These are phyloP conservation scores for Podotricha telesiphe DNA, from an alignment of 2,888 invertebrate species.

Conservation along the genomic window DNA sequence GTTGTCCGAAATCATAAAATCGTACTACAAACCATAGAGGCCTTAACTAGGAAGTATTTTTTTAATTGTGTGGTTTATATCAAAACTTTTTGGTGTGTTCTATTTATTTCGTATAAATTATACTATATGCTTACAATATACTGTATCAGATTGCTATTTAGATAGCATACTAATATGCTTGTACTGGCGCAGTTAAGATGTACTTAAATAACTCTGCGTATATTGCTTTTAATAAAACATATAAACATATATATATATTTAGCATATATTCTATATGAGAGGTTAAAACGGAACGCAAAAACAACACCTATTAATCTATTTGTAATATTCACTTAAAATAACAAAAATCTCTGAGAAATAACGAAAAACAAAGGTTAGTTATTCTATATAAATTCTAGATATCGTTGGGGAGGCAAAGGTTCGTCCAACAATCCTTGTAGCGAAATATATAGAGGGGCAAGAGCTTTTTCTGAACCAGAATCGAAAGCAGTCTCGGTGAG, in stretches of 20 bases:
- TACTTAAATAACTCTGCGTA: not conserved
- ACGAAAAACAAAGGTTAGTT: not conserved
- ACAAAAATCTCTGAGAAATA: too few species aligned
- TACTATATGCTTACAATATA: not conserved
- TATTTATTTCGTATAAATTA: too few species aligned
- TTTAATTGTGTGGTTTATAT: too few species aligned
- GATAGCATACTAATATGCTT: not conserved
- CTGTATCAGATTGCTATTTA: not conserved
- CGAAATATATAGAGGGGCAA: constrained; percentile 91
- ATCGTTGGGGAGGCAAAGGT: constrained; percentile 94
- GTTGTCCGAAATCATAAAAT: not conserved
- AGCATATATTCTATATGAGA: not conserved
- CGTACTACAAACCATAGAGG: too few species aligned
- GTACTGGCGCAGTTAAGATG: not conserved
- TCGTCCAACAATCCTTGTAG: constrained; percentile 92
- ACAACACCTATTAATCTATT: too few species aligned
- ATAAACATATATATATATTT: too few species aligned
- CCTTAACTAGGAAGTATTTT: too few species aligned
- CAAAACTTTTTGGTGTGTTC: too few species aligned
- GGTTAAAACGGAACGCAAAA: not conserved
- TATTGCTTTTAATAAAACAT: too few species aligned
- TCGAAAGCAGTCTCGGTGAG: constrained; percentile 85
- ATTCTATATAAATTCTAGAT: constrained; percentile 63
- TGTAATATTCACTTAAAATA: too few species aligned
- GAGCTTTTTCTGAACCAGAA: constrained; percentile 94